Percentiles rank a stretch among this genome's conserved stretches.
These are phyloP conservation scores for Heteropelma amictum DNA, from an alignment of 2,888 invertebrate genomes.

Conservation along the genomic window DNA sequence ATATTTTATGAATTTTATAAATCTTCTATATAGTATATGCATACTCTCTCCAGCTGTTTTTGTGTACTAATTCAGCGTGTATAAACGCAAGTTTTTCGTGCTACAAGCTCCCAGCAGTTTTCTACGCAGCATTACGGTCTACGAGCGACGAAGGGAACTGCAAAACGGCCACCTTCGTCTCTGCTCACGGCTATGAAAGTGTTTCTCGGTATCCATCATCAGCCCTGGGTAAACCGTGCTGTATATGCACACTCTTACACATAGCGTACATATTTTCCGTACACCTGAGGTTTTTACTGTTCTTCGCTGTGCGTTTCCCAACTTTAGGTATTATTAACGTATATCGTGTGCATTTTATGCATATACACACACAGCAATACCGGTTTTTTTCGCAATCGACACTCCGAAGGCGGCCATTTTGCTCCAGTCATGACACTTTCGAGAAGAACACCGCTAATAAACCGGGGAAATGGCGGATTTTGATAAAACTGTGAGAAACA, in stretches of 20 bases:
- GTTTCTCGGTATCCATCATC: constrained; percentile 65
- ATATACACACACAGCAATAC: constrained; percentile 51
- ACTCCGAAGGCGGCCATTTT: constrained; percentile 13
- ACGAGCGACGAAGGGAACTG: constrained; percentile 31
- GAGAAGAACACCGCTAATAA: neutral
- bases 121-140: constrained; percentile 15
- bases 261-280: neutral
- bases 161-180: constrained; percentile 32
- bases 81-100: constrained; percentile 44
- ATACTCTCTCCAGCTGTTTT: constrained; percentile 28
- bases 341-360: constrained; percentile 56
- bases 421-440: constrained; percentile 4
- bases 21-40: neutral
- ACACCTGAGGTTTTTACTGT: constrained; percentile 24
- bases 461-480: no score
- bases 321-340: constrained; percentile 60
- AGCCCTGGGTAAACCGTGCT: constrained; percentile 46
- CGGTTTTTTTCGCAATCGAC: constrained; percentile 11
- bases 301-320: constrained; percentile 39
- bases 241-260: constrained; percentile 15
- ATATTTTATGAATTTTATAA: no score
- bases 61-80: constrained; percentile 44
- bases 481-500: no score
- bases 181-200: constrained; percentile 60
- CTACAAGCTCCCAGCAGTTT: constrained; percentile 9